These are phyloP conservation scores for Sprattus sprattus DNA, from an alignment of 2,113 vertebrate genomes.

Conservation along the genomic window DNA sequence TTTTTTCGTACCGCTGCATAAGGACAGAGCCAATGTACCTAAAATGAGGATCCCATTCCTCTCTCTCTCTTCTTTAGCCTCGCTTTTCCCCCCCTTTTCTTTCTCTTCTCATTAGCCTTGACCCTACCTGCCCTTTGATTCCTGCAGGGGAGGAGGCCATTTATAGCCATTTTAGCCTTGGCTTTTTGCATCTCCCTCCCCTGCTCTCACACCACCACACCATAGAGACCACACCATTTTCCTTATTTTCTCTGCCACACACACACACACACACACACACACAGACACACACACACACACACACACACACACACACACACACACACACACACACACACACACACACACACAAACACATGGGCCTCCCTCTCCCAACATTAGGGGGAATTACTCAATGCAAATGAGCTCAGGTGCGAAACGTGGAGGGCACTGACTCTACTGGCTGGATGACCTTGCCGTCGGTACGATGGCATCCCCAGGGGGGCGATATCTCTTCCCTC, in stretches of 20 bases:
- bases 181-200: not conserved
- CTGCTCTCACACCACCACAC: not conserved
- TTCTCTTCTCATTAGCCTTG: conserved; percentile 26
- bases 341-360: not conserved
- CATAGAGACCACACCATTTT: conserved; percentile 14
- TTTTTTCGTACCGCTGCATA: too few relatives aligned
- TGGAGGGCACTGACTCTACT: conserved; percentile 20
- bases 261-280: not conserved
- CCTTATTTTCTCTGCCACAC: not conserved
- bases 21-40: too few relatives aligned
- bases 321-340: not conserved
- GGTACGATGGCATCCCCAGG: not conserved
- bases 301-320: not conserved
- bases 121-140: conserved; percentile 25
- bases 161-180: not conserved
- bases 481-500: not conserved
- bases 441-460: conserved; percentile 35
- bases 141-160: not conserved
- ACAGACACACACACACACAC: not conserved
- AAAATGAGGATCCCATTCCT: not conserved
- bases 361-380: conserved; percentile 15
- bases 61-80: not conserved
- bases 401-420: conserved; percentile 28
- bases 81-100: not conserved
- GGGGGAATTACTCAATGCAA: conserved; percentile 35